Percentiles rank a stretch among this genome's conserved stretches.
Conservation (phyloP, 2,888 invertebrate genomes). For the Leptopilina myrica region DNA sequence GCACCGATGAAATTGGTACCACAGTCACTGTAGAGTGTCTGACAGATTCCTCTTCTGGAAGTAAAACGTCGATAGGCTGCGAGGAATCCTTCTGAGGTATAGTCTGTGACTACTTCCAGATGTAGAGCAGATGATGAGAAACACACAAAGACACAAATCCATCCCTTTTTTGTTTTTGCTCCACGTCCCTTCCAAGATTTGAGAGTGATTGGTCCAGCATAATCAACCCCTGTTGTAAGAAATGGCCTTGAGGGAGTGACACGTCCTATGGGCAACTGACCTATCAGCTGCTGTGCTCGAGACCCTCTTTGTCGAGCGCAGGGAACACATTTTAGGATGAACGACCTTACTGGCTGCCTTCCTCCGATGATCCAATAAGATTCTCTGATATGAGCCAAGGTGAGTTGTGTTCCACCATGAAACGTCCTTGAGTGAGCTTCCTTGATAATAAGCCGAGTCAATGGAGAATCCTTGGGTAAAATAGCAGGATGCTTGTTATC, state of each 20-base stretch:
- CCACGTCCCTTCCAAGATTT: conserved; percentile 46
- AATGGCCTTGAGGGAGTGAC: conserved; percentile 47
- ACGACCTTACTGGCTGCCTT: not conserved
- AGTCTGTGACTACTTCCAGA: not conserved
- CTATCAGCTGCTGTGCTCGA: not conserved
- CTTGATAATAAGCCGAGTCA: not conserved
- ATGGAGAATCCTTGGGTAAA: not conserved
- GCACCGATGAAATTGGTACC: too few species aligned
- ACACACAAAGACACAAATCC: conserved; percentile 47
- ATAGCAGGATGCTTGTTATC: not conserved
- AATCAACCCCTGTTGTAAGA: conserved; percentile 53
- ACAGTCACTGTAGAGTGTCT: not conserved
- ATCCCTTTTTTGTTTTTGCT: conserved; percentile 48
- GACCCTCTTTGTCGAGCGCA: not conserved
- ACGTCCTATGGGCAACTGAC: not conserved
- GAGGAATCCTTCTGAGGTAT: not conserved
- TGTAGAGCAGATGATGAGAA: not conserved
- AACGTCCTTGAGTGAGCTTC: conserved; percentile 43
- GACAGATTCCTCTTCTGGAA: conserved; percentile 42
- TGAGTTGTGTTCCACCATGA: conserved; percentile 30
- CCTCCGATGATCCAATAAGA: not conserved
- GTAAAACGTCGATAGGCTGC: not conserved
- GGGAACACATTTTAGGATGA: not conserved
- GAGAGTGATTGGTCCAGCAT: conserved; percentile 56
- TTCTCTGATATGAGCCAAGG: not conserved